These are phyloP conservation scores for Corapipo altera DNA, from an alignment of 2,113 vertebrate species.

Conservation along the genomic window DNA sequence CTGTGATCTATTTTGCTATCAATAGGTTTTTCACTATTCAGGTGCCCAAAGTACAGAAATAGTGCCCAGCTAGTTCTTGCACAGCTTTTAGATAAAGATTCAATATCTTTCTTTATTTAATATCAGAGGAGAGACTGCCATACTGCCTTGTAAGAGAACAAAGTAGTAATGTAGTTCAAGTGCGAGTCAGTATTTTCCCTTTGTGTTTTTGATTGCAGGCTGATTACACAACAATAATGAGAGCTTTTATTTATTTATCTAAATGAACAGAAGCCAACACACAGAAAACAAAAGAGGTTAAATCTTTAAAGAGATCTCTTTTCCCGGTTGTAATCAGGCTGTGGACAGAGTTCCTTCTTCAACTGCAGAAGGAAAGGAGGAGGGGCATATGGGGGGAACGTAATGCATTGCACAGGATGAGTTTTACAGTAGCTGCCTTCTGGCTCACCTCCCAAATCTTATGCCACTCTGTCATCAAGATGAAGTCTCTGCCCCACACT, in stretches of 20 bases:
- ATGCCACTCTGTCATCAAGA: not conserved
- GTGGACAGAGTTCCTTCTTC: not conserved
- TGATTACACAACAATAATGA: not conserved
- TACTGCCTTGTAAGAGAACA: not conserved
- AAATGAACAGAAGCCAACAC: not conserved
- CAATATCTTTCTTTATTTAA: not conserved
- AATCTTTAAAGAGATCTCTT: not conserved
- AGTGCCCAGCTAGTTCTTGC: not conserved
- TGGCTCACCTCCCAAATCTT: not conserved
- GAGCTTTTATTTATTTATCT: conserved; percentile 17
- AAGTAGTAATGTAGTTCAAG: not conserved
- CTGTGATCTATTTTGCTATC: not conserved
- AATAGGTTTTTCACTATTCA: not conserved
- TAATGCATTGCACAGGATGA: not conserved
- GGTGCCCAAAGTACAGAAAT: not conserved
- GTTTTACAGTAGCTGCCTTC: not conserved
- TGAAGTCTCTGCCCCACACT: not conserved
- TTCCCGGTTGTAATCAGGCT: not conserved
- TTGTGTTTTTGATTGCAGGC: not conserved
- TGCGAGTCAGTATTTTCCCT: not conserved
- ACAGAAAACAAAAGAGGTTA: not conserved
- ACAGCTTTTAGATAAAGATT: not conserved
- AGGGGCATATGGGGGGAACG: not conserved
- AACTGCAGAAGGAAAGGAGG: not conserved
- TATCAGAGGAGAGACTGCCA: not conserved